These are phyloP conservation scores for Calycopis cecrops DNA, from an alignment of 1,140 invertebrate genomes.

Conservation along the genomic window DNA sequence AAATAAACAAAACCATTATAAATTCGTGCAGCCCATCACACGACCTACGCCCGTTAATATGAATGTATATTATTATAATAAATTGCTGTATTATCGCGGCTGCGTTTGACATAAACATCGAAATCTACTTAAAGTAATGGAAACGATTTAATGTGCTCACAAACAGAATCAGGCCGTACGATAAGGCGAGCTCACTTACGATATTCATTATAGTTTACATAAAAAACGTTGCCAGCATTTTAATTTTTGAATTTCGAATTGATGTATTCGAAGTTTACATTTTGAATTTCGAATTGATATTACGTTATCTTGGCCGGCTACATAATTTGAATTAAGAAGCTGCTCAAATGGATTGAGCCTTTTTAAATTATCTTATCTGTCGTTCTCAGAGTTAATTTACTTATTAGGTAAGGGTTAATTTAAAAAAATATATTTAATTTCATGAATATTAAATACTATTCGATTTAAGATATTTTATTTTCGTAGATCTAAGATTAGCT, in stretches of 20 bases:
- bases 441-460: no score
- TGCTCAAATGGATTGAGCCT: no score
- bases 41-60: constrained; percentile 50
- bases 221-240: background rate
- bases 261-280: no score
- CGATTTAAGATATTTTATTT: no score
- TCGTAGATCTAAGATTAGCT: no score
- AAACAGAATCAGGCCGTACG: constrained; percentile 47
- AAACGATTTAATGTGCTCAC: constrained; percentile 56
- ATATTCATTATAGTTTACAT: constrained; percentile 22
- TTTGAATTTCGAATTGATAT: no score
- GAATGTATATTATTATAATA: constrained; percentile 65
- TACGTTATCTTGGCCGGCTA: no score
- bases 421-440: no score
- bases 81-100: constrained; percentile 64
- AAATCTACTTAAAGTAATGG: constrained; percentile 72
- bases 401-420: no score
- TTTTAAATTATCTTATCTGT: no score
- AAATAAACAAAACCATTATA: constrained; percentile 4
- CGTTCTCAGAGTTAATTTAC: no score
- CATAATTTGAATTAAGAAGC: no score
- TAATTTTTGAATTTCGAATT: constrained; percentile 5
- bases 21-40: constrained; percentile 17
- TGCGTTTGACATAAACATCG: constrained; percentile 68
- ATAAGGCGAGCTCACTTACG: constrained; percentile 42